Evolutionary conservation across 1,140 invertebrate genomes (phyloP).

Genomic region (Papilio helenus): DNA sequence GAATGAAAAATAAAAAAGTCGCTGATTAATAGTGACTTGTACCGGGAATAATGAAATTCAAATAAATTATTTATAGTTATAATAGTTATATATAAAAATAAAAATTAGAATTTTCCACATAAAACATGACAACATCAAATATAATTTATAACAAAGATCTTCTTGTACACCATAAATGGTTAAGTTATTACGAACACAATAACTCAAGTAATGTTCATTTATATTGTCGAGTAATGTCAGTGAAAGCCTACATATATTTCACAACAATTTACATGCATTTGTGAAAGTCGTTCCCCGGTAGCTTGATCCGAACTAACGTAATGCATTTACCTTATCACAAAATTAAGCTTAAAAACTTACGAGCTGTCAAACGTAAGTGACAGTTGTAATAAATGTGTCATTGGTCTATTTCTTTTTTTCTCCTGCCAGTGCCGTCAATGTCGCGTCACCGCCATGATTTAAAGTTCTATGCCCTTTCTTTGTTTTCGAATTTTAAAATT

Average conservation of each 20-base stretch:
- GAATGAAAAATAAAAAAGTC: too few relatives aligned
- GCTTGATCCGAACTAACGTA: slow-evolving; percentile 54
- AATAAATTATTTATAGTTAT: too few relatives aligned
- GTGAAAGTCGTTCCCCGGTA: slow-evolving; percentile 70
- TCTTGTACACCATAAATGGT: not conserved
- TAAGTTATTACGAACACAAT: slow-evolving; percentile 20
- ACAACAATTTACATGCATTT: slow-evolving; percentile 43
- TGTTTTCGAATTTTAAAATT: slow-evolving; percentile 70
- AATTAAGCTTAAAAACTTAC: slow-evolving; percentile 72
- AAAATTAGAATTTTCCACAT: not conserved
- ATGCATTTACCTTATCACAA: slow-evolving; percentile 74
- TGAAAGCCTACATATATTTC: slow-evolving; percentile 28
- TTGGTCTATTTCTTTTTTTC: slow-evolving; percentile 54
- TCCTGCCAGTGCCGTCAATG: slow-evolving; percentile 67
- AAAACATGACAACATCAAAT: not conserved
- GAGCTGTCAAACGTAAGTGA: slow-evolving; percentile 72
- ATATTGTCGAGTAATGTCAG: slow-evolving; percentile 23
- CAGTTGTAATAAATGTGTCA: slow-evolving; percentile 78
- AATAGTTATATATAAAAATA: too few relatives aligned
- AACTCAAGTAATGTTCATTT: slow-evolving; percentile 30
- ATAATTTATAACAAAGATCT: not conserved
- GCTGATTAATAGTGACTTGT: too few relatives aligned
- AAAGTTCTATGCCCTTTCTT: slow-evolving; percentile 79
- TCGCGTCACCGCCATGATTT: slow-evolving; percentile 72
- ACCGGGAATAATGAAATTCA: too few relatives aligned